Conservation (phyloP, 2,113 vertebrate species). For the Nerophis ophidion region DNA sequence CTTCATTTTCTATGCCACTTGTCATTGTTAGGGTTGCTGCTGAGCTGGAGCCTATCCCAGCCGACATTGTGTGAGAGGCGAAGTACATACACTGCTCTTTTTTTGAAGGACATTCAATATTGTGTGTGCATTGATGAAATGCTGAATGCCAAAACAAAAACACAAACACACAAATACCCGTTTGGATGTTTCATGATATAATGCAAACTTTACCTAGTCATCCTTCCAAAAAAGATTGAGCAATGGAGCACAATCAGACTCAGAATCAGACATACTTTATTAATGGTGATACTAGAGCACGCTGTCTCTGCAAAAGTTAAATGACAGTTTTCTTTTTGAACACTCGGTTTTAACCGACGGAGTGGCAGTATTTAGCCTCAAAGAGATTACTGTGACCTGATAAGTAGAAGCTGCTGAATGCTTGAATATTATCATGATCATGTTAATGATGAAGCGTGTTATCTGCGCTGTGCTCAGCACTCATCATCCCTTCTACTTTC, state of each 20-base stretch:
- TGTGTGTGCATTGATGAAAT: too few species aligned
- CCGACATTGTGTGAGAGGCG: too few species aligned
- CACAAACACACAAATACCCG: too few species aligned
- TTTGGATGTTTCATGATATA: not conserved
- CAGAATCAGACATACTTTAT: too few species aligned
- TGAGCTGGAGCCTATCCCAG: too few species aligned
- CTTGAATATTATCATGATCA: constrained; percentile 64
- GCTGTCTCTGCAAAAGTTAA: constrained; percentile 27
- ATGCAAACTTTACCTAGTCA: not conserved
- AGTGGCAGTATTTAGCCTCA: constrained; percentile 47
- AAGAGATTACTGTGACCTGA: constrained; percentile 57
- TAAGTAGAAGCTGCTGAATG: constrained; percentile 59
- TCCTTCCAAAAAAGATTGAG: not conserved
- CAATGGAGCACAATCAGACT: not conserved
- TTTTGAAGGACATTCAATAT: too few species aligned
- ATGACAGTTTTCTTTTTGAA: constrained; percentile 28
- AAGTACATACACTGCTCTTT: too few species aligned
- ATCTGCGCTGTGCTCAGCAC: constrained; percentile 64
- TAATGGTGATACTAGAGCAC: constrained; percentile 34
- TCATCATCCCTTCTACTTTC: constrained; percentile 20
- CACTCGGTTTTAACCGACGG: constrained; percentile 35
- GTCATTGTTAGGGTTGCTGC: too few species aligned
- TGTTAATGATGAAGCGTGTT: constrained; percentile 54
- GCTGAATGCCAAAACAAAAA: too few species aligned
- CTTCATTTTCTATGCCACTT: too few species aligned